Evolutionary conservation across 92 coral and sea anemone genomes (phyloP), one percentile per base, ranked within the genome.

Genomic region (Metridium senile): DNA sequence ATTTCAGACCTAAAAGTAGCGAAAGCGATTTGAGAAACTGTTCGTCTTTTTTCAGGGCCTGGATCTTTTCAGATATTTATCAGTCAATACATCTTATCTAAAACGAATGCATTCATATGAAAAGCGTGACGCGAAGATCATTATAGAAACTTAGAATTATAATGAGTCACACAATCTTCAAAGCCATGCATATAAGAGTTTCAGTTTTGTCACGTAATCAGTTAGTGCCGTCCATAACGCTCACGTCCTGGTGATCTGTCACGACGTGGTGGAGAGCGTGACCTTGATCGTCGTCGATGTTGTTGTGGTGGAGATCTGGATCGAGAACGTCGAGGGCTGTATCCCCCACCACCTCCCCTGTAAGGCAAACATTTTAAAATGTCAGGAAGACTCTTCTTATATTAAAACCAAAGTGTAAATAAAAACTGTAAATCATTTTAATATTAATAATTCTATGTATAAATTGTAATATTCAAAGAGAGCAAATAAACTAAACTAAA

Each of bases 221-320:
- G n/a, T 59, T 26, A 59, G 33, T 59, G 32, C 22, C 66, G 30
- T 59, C 66, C 66, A 59, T 59, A 59, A 70, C 66, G 65, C 31
- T 56, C 66, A 52, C 65, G 45, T 56, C 78, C 77, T 22, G 86
- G 74, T 0, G 81, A 76, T 49, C 89, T 69, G 67, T 84, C 89
- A 49, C 86, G 89, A 63, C 93, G 83, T 58, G 77, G 74, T 9
- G 97, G 95, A 46, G 97, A 92, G 27, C 93, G 93, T 23, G 97
- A 88, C 54, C 99, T 91, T 23, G 97, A 92, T 26, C 98, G 84
- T 66, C 97, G 82, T 57, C 89, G 39, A 31, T 63, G 69, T 29
- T 63, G 69, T 29, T 7, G 69, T 28, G 91, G 90, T 20, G 98
- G 97, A 33, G 98, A 89, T 46, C 92, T 81, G 77, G 97, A 92